Conservation (phyloP, 2,888 invertebrate species). For the Papilio elwesi region DNA sequence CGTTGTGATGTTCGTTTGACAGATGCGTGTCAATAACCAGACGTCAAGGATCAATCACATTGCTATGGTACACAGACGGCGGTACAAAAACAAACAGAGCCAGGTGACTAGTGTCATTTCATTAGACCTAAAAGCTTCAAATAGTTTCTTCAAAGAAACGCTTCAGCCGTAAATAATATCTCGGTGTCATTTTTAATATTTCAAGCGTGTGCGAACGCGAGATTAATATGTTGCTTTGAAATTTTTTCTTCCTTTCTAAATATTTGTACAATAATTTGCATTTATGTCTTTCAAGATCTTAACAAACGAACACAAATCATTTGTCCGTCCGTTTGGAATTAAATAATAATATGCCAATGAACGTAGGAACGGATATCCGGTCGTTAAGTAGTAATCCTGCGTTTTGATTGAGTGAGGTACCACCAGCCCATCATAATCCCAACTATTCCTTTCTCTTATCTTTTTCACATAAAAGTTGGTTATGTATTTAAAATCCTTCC, state of each 20-base stretch:
- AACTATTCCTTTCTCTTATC: no score
- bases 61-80: not conserved
- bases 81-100: slow-evolving; percentile 9
- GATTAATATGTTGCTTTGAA: slow-evolving; percentile 27
- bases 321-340: not conserved
- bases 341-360: not conserved
- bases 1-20: not conserved
- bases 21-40: slow-evolving; percentile 14
- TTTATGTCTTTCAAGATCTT: not conserved
- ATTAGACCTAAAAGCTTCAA: slow-evolving; percentile 8
- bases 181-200: slow-evolving; percentile 18
- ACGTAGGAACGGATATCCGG: no score
- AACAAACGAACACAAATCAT: not conserved
- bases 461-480: no score
- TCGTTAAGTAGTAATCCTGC: no score
- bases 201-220: slow-evolving; percentile 19
- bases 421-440: no score
- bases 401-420: no score
- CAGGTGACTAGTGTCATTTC: slow-evolving; percentile 35
- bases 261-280: not conserved
- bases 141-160: slow-evolving; percentile 26
- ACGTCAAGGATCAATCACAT: slow-evolving; percentile 18
- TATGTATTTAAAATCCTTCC: no score
- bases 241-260: slow-evolving; percentile 1
- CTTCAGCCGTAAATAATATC: slow-evolving; percentile 19